Conservation (phyloP, 2,113 vertebrate genomes). For the Gracilinanus agilis region DNA sequence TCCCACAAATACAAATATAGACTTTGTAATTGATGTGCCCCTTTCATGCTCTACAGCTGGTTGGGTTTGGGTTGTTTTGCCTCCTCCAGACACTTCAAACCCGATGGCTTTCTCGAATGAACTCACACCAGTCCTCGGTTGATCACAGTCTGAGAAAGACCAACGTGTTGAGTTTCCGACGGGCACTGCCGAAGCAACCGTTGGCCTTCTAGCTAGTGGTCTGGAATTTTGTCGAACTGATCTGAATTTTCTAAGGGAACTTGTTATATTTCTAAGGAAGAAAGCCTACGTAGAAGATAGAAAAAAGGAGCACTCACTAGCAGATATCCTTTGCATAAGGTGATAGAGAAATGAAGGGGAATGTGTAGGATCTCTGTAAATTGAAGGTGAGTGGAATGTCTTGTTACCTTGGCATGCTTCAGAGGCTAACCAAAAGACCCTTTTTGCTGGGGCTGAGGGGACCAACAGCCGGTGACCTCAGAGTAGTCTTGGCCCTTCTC, state of each 20-base stretch:
- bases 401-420: not conserved
- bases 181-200: slow-evolving; percentile 72
- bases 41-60: slow-evolving; percentile 71
- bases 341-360: slow-evolving; percentile 21
- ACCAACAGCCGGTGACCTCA: not conserved
- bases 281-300: slow-evolving; percentile 63
- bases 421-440: slow-evolving; percentile 10
- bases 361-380: slow-evolving; percentile 14
- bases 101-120: slow-evolving; percentile 75
- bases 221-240: slow-evolving; percentile 52
- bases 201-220: slow-evolving; percentile 77
- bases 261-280: slow-evolving; percentile 74
- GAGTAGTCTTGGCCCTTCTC: not conserved
- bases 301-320: slow-evolving; percentile 48
- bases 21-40: slow-evolving; percentile 63
- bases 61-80: slow-evolving; percentile 12
- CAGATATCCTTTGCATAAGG: slow-evolving; percentile 35
- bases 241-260: slow-evolving; percentile 76
- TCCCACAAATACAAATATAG: slow-evolving; percentile 75
- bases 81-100: slow-evolving; percentile 72
- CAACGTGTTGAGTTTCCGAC: slow-evolving; percentile 77
- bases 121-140: slow-evolving; percentile 77
- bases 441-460: slow-evolving; percentile 35
- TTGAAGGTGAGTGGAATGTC: slow-evolving; percentile 14
- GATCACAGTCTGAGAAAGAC: slow-evolving; percentile 70